phyloP scores from a whole-genome alignment of 2,888 invertebrate genomes.

The Thelaira solivaga region DNA sequence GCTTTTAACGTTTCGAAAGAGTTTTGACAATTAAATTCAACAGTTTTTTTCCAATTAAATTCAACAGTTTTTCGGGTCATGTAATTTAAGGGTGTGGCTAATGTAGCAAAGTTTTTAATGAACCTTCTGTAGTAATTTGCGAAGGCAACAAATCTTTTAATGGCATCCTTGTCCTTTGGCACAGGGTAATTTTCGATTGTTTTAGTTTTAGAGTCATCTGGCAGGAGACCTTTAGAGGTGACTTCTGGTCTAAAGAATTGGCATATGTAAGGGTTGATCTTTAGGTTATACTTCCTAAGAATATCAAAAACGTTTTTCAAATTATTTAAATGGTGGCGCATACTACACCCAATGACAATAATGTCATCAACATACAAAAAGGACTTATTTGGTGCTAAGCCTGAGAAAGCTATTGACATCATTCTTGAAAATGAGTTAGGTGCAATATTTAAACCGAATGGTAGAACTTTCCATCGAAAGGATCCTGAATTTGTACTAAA shows the following conservation, averaged over 20 bases:
- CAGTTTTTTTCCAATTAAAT: not conserved
- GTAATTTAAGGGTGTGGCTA: slow-evolving; percentile 18
- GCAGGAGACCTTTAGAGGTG: slow-evolving; percentile 35
- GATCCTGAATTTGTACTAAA: not conserved
- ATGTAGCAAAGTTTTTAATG: slow-evolving; percentile 9
- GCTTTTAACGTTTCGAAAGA: not conserved
- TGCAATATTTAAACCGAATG: slow-evolving; percentile 42
- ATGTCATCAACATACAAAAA: slow-evolving; percentile 65
- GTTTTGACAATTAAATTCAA: not conserved
- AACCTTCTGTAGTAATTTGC: slow-evolving; percentile 37
- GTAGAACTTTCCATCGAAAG: slow-evolving; percentile 2
- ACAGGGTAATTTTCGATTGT: not conserved
- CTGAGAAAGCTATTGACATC: slow-evolving; percentile 66
- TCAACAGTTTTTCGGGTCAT: not conserved
- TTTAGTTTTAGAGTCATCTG: slow-evolving; percentile 29
- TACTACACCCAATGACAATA: slow-evolving; percentile 42
- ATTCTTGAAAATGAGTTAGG: slow-evolving; percentile 64
- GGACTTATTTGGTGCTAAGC: slow-evolving; percentile 25
- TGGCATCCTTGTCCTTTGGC: slow-evolving; percentile 2
- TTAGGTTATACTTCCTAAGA: slow-evolving; percentile 19
- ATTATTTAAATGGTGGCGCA: slow-evolving; percentile 36
- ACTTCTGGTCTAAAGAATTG: slow-evolving; percentile 34
- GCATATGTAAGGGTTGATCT: slow-evolving; percentile 35
- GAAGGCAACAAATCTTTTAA: slow-evolving; percentile 23
- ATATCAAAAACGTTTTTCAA: slow-evolving; percentile 30